These are phyloP conservation scores for Periophthalmus magnuspinnatus DNA, from an alignment of 2,797 vertebrate genomes.

Conservation along the genomic window DNA sequence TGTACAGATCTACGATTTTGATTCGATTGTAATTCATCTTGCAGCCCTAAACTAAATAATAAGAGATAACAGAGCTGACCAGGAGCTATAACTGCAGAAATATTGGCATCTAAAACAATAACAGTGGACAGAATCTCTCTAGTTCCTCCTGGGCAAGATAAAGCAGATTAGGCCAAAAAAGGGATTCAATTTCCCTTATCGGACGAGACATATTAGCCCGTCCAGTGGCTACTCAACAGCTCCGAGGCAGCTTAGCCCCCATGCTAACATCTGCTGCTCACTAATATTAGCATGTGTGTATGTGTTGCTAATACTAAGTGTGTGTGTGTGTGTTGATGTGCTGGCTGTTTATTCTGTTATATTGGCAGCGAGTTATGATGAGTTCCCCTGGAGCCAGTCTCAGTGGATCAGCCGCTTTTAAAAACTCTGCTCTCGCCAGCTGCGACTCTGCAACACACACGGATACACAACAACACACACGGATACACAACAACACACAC, in stretches of 20 bases:
- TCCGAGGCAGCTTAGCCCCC: constrained; percentile 53
- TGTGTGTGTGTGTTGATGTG: constrained; percentile 39
- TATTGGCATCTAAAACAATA: constrained; percentile 20
- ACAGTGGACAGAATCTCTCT: constrained; percentile 28
- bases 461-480: too few relatives aligned
- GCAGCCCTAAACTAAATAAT: background rate
- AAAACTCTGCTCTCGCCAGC: constrained; percentile 44
- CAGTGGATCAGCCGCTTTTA: constrained; percentile 44
- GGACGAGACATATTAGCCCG: constrained; percentile 52
- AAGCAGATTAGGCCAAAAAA: constrained; percentile 58
- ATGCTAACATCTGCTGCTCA: constrained; percentile 60
- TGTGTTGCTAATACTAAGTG: constrained; percentile 14
- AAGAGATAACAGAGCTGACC: background rate
- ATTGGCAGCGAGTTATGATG: constrained; percentile 49
- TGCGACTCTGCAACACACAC: constrained; percentile 32
- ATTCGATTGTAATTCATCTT: too few relatives aligned
- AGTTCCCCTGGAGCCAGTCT: constrained; percentile 47
- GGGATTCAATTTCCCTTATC: constrained; percentile 62
- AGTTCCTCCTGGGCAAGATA: constrained; percentile 53
- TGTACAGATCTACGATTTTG: too few relatives aligned
- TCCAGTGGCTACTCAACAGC: constrained; percentile 64
- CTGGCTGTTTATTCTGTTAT: constrained; percentile 56
- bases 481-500: too few relatives aligned
- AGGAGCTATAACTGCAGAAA: background rate
- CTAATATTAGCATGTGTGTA: constrained; percentile 39